Percentiles rank a stretch among this genome's conserved stretches.
Conservation (phyloP, 1,140 invertebrate genomes). For the Mycetomoellerius zeteki region DNA sequence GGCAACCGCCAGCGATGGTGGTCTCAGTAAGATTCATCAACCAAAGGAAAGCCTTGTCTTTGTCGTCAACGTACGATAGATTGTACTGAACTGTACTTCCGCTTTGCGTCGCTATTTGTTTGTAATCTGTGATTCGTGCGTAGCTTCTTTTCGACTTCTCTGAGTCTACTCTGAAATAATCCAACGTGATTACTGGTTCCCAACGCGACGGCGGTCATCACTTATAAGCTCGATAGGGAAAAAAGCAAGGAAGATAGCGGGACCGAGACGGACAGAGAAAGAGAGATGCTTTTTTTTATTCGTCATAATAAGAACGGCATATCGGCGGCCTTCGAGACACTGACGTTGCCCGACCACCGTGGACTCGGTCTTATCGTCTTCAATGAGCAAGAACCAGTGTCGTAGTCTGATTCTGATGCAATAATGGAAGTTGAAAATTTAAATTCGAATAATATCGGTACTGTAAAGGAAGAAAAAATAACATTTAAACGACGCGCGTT, state of each 20-base stretch:
- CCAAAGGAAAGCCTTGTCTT: conserved; percentile 12
- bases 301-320: conserved; percentile 49
- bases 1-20: conserved; percentile 55
- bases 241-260: background rate
- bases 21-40: conserved; percentile 72
- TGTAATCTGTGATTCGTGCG: background rate
- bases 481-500: background rate
- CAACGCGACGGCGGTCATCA: background rate
- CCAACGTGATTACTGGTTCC: conserved; percentile 42
- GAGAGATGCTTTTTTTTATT: conserved; percentile 15
- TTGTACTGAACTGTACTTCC: background rate
- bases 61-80: conserved; percentile 9
- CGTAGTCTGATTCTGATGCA: background rate
- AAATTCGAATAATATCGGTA: background rate
- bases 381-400: background rate
- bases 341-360: conserved; percentile 67
- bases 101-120: background rate
- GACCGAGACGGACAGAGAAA: background rate
- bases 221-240: conserved; percentile 62
- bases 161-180: background rate
- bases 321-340: conserved; percentile 66
- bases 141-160: background rate
- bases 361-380: conserved; percentile 46
- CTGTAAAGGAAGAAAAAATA: background rate
- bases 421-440: background rate